phyloP scores from a whole-genome alignment of 2,888 invertebrate species.

The Ferdinandea cuprea region DNA sequence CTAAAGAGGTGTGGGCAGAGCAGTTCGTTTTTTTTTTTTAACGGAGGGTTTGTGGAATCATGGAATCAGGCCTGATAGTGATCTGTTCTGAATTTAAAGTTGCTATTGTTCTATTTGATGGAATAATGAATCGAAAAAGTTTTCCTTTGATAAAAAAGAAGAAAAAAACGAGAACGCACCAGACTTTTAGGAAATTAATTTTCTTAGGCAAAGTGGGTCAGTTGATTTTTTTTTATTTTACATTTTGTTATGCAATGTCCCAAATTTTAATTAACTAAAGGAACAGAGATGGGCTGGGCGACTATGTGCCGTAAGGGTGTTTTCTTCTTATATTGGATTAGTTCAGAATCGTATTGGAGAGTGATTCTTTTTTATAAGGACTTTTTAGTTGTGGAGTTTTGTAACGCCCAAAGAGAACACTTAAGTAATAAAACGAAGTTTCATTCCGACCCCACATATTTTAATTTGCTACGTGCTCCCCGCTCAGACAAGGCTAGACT shows the following conservation, averaged over 20 bases:
- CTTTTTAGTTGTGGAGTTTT: too few relatives aligned
- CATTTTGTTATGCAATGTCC: neutral
- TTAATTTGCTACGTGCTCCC: too few relatives aligned
- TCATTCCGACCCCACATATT: too few relatives aligned
- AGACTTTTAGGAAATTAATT: conserved; percentile 29
- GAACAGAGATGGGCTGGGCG: neutral
- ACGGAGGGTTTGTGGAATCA: conserved; percentile 4
- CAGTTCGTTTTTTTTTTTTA: neutral
- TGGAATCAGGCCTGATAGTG: conserved; percentile 30
- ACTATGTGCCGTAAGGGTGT: too few relatives aligned
- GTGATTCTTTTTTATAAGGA: too few relatives aligned
- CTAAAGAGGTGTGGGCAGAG: too few relatives aligned
- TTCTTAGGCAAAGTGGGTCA: conserved; percentile 1
- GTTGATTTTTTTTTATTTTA: neutral
- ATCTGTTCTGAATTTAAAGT: conserved; percentile 37
- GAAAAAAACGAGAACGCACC: neutral
- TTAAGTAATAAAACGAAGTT: too few relatives aligned
- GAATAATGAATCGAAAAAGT: conserved; percentile 29
- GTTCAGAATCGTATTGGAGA: too few relatives aligned
- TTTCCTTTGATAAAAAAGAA: conserved; percentile 1
- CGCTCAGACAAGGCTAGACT: too few relatives aligned
- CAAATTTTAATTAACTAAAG: neutral
- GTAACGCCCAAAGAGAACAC: too few relatives aligned
- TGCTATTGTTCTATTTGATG: conserved; percentile 15
- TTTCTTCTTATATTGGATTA: too few relatives aligned